Conservation (phyloP, 2,113 vertebrate species). For the Cavia porcellus region DNA sequence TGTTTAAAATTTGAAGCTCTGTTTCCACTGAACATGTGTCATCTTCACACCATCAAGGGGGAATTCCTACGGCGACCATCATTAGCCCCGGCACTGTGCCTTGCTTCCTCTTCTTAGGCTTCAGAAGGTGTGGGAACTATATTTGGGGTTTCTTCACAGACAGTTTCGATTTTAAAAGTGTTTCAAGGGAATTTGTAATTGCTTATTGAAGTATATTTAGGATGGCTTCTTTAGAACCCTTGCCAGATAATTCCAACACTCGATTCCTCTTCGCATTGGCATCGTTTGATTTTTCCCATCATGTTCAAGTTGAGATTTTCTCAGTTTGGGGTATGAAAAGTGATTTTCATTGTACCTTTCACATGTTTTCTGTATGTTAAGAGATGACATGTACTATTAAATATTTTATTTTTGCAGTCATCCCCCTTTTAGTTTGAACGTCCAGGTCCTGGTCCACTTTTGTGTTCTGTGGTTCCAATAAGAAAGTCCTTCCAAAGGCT, state of each 20-base stretch:
- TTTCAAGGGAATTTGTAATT: constrained; percentile 44
- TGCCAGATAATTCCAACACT: not conserved
- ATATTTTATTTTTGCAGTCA: not conserved
- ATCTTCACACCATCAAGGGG: not conserved
- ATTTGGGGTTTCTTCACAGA: constrained; percentile 5
- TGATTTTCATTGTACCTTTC: not conserved
- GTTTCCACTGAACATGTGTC: not conserved
- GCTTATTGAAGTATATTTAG: constrained; percentile 49
- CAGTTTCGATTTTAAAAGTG: constrained; percentile 12
- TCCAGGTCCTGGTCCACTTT: not conserved
- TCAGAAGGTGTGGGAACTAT: not conserved
- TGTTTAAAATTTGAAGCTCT: not conserved
- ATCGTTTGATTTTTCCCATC: constrained; percentile 16
- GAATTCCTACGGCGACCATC: not conserved
- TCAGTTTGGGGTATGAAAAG: not conserved
- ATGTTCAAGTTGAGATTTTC: constrained; percentile 17
- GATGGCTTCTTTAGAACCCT: constrained; percentile 2
- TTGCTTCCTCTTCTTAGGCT: not conserved
- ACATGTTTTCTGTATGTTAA: not conserved
- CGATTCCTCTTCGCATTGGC: not conserved
- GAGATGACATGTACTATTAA: not conserved
- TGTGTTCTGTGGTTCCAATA: not conserved
- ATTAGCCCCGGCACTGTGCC: not conserved
- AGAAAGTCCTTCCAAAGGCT: not conserved
- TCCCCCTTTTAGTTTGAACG: not conserved